phyloP scores from a whole-genome alignment of 2,888 invertebrate species.

The Elaeidobius kamerunicus region DNA sequence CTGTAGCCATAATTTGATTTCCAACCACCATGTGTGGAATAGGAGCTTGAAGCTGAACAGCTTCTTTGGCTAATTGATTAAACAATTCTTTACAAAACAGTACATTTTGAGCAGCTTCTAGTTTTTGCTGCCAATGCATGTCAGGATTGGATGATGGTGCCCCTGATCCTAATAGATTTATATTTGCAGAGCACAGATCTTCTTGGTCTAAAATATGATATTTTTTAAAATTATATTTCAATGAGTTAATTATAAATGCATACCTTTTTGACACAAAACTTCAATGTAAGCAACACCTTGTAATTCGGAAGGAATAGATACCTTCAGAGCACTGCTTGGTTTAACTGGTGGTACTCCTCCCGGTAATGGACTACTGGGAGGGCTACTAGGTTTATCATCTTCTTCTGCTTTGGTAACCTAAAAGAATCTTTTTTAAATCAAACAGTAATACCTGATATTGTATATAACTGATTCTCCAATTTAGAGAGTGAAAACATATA shows the following conservation, averaged over 20 bases:
- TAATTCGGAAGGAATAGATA: conserved; percentile 89
- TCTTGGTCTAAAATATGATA: conserved; percentile 69
- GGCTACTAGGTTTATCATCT: conserved; percentile 54
- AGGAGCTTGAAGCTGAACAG: conserved; percentile 87
- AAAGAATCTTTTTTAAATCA: too few species aligned
- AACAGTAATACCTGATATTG: too few species aligned
- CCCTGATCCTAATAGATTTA: conserved; percentile 74
- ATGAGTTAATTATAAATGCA: conserved; percentile 4
- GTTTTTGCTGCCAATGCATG: conserved; percentile 90
- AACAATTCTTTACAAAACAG: conserved; percentile 96
- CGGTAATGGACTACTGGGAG: conserved; percentile 50
- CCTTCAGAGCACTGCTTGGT: conserved; percentile 74
- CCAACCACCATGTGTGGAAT: conserved; percentile 97
- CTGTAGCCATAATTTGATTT: conserved; percentile 94
- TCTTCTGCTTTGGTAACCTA: conserved; percentile 79
- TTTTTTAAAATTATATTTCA: conserved; percentile 6
- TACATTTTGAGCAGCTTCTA: conserved; percentile 97
- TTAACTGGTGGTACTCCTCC: conserved; percentile 54
- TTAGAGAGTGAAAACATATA: neutral
- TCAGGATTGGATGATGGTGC: conserved; percentile 71
- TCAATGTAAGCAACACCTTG: conserved; percentile 96
- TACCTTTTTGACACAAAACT: conserved; percentile 90
- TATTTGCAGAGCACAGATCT: conserved; percentile 79
- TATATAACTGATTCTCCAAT: neutral
- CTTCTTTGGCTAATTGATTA: conserved; percentile 90